A percentile compares a stretch with the other conserved stretches of the same genome.
These are phyloP conservation scores for Psephotus haematonotus DNA, from an alignment of 2,113 vertebrate species.

Conservation along the genomic window DNA sequence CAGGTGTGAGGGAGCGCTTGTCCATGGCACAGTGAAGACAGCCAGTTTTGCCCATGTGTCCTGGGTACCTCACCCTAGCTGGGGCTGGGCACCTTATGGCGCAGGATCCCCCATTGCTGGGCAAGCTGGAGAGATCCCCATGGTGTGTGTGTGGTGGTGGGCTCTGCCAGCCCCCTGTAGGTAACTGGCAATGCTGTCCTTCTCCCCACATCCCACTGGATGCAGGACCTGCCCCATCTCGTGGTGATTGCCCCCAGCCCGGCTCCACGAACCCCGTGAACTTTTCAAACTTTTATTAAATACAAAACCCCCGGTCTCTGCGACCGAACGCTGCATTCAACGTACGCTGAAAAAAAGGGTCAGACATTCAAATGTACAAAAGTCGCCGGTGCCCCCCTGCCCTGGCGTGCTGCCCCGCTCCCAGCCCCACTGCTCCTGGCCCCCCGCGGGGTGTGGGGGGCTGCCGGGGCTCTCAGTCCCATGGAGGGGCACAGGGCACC, in stretches of 20 bases:
- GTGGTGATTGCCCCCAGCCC: not conserved
- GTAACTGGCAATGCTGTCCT: not conserved
- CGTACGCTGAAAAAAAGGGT: constrained; percentile 71
- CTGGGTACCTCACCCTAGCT: not conserved
- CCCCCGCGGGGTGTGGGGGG: not conserved
- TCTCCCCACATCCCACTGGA: no score
- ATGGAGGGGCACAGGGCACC: not conserved
- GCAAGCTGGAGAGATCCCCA: not conserved
- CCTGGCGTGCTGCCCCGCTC: not conserved
- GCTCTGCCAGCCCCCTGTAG: not conserved
- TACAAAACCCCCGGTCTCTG: constrained; percentile 68
- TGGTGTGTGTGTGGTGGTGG: not conserved
- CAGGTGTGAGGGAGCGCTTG: accelerated
- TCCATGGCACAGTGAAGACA: not conserved
- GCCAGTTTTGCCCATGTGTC: not conserved
- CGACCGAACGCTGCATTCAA: constrained; percentile 65
- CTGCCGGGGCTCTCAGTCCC: not conserved
- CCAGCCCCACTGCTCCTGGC: not conserved
- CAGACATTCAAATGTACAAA: constrained; percentile 76
- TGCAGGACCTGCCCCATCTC: not conserved
- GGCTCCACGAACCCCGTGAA: not conserved
- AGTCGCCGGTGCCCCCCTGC: constrained; percentile 7
- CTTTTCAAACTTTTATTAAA: constrained; percentile 74
- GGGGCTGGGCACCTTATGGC: not conserved
- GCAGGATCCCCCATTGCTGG: not conserved